Evolutionary conservation across 2,888 invertebrate species (phyloP), one percentile per base, ranked within the genome.

Genomic region (Actias luna): DNA sequence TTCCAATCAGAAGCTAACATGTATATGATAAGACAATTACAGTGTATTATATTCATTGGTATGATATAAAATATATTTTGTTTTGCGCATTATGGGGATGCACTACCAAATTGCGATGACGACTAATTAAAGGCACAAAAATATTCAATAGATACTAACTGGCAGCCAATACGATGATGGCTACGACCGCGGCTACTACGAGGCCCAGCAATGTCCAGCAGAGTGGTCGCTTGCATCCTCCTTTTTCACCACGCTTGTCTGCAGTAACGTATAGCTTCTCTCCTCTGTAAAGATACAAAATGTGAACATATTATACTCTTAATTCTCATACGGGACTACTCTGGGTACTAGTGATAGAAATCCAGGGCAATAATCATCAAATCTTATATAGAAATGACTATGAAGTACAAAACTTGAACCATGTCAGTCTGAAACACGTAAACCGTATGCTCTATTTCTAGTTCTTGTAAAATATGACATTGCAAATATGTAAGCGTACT

Each of bases 211-310:
- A 89, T 33, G 94, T 94, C 96, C 96, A 96, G 82, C 96, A 96
- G 71, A 94, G 94, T 78, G 95, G 94, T 63, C 94, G 93, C 77
- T 95, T 94, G 80, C 94, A 94, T 58, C 95, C 94, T 59, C 96
- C 93, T 76, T 94, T 94, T 66, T 95, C 94, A 62, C 96, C 94
- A 63, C 96, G 93, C 81, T 96, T 96, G 85, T 96, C 96, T 79
- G 96, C 96, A 16, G 96, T 97, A 65, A 97, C 96, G 81, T 96
- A 96, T 63, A 97, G 86, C 82, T 97, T 97, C 85, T 97, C 96
- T 63, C 96, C 96, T 86, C 96, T 96, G 94, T 62, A 94, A 95
- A 80, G 12, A 50, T 12, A 50, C 25, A 25, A 50, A 12, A 46
- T 5, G 1, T 46, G 5, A 25, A 22, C 4, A 12, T 22, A 50